A percentile compares a stretch with the other conserved stretches of the same genome.
Conservation (phyloP, 2,888 invertebrate species). For the Tyria jacobaeae region DNA sequence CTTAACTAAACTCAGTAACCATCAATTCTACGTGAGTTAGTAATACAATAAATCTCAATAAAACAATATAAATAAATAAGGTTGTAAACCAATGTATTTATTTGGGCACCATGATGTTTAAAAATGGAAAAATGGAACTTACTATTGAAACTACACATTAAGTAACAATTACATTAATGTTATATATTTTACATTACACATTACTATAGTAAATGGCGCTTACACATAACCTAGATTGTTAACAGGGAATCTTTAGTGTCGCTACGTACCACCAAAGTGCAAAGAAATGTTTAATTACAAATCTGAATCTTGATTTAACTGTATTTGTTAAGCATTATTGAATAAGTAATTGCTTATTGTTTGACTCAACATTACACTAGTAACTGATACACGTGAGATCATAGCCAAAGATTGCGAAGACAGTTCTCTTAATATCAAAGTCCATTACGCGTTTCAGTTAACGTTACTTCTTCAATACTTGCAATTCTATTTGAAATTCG, state of each 20-base stretch:
- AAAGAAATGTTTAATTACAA: background rate
- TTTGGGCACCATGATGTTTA: conserved; percentile 49
- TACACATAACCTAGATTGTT: conserved; percentile 27
- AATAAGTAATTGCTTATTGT: background rate
- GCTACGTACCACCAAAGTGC: conserved; percentile 34
- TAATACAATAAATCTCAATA: no score
- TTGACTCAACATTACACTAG: background rate
- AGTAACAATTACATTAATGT: conserved; percentile 43
- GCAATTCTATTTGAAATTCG: no score
- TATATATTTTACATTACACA: conserved; percentile 28
- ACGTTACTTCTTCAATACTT: no score
- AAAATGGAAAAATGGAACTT: conserved; percentile 45
- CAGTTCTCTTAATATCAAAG: background rate
- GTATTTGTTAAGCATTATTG: background rate
- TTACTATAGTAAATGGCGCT: conserved; percentile 40
- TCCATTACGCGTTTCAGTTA: background rate
- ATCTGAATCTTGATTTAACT: background rate
- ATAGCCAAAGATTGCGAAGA: background rate
- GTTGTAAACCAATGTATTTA: conserved; percentile 61
- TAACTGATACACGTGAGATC: no score
- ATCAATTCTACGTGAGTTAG: no score
- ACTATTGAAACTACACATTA: conserved; percentile 46
- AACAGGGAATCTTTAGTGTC: conserved; percentile 10
- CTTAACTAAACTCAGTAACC: no score
- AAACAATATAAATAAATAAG: conserved; percentile 18